Evolutionary conservation across 2,888 invertebrate genomes (phyloP), one percentile per base, ranked within the genome.

Genomic region (Heliconius cydno): DNA sequence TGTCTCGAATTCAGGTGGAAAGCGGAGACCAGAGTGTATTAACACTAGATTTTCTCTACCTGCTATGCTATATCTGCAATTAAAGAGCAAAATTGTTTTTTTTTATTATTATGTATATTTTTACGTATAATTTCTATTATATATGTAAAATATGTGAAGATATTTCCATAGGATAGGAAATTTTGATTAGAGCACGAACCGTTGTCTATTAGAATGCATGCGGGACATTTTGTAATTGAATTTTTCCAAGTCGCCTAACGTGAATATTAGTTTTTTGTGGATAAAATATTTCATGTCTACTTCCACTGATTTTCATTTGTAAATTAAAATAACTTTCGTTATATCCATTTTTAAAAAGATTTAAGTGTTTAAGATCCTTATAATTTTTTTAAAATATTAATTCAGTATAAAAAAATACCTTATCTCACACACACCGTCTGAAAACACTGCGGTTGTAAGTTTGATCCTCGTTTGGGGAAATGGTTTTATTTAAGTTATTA

Each of bases 141-240:
- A 41, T 15, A 25, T 25, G 41, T 6, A 25, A 41, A 25, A 38
- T 3, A 41, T 70, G 15, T 41, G 70, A 25, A 57, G 13, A 73
- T 57, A 73, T 73, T 73, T 73, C 57, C 30, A 57, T 30, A 52
- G 41, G 57, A 60, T 74, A 73, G 66, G 46, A 80, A 77, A 80
- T 74, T 80, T 80, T 80, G 73, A 77, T 80, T 77, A 74, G 46
- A 79, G 28, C 78, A 67, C 41, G 79, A 66, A 57, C 76, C 52
- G n/a, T 65, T 67, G 28, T 76, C 76, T 72, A 76, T 92, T 91
- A 89, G 86, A 89, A 91, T 91, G 89, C 90, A 87, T 83, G 81
- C 84, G 83, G 87, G 89, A 89, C 88, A 87, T 84, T 86, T 85
- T 86, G 88, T 90, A 90, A 91, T 92, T 91, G 91, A 90, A 90